Percentiles rank a stretch among this genome's conserved stretches.
These are phyloP conservation scores for Podilymbus podiceps DNA, from an alignment of 2,113 vertebrate species.

Conservation along the genomic window DNA sequence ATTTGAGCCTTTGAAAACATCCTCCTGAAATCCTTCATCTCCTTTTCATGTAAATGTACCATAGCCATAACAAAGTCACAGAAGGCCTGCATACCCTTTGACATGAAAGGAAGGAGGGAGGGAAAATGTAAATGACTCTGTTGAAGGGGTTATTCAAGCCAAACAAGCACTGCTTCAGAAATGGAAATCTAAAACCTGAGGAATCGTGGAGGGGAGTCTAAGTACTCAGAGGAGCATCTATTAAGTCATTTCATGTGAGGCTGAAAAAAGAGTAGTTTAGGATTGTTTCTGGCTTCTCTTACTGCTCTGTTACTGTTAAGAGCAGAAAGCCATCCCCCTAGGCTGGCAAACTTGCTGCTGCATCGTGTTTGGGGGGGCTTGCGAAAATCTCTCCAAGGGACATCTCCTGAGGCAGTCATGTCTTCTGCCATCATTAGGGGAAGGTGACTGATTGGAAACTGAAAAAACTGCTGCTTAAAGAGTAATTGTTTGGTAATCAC, in stretches of 20 bases:
- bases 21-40: background rate
- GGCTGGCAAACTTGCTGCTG: background rate
- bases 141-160: background rate
- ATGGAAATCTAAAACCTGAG: background rate
- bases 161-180: background rate
- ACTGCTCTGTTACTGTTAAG: background rate
- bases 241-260: background rate
- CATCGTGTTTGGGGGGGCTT: background rate
- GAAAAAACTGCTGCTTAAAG: background rate
- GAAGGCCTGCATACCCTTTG: background rate
- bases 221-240: background rate
- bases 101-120: background rate
- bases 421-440: background rate
- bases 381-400: background rate
- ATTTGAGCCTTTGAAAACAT: background rate
- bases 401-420: background rate
- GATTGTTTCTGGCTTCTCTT: background rate
- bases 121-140: background rate
- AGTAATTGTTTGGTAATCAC: background rate
- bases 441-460: background rate
- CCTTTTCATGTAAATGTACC: background rate
- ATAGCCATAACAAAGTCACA: background rate
- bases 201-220: background rate
- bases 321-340: background rate
- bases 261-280: background rate